These are phyloP conservation scores for Luperina nickerlii DNA, from an alignment of 2,888 invertebrate genomes.

Conservation along the genomic window DNA sequence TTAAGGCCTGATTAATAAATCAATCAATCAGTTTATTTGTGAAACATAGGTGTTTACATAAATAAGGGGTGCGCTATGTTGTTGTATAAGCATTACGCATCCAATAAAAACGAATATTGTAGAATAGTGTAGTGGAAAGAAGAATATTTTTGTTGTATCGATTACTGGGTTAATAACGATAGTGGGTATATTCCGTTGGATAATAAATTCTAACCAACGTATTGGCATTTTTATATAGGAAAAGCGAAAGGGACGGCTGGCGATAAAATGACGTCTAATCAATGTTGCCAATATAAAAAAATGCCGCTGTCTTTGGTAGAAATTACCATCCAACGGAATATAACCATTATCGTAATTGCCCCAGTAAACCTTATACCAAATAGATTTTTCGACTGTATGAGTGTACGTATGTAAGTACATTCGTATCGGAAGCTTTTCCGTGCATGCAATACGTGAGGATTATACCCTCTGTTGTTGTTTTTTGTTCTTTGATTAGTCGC, in stretches of 20 bases:
- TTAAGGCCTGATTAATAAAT: background rate
- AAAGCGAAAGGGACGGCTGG: too few species aligned
- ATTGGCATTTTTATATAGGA: too few species aligned
- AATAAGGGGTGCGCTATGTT: too few species aligned
- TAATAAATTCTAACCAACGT: too few species aligned
- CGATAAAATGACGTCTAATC: too few species aligned
- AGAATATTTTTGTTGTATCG: background rate
- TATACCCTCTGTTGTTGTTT: constrained; percentile 13
- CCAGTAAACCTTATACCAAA: background rate
- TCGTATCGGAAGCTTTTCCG: constrained; percentile 23
- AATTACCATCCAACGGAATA: background rate
- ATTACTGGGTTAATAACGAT: too few species aligned
- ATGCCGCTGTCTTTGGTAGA: too few species aligned
- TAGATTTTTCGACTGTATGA: background rate
- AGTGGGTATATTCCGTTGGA: too few species aligned
- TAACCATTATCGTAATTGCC: background rate
- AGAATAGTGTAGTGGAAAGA: background rate
- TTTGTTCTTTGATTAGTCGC: constrained; percentile 20
- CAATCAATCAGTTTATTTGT: too few species aligned
- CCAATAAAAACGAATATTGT: background rate
- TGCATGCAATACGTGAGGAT: constrained; percentile 4
- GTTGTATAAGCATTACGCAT: too few species aligned
- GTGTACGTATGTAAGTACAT: background rate
- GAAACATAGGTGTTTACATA: too few species aligned
- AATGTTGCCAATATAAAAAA: too few species aligned